These are phyloP conservation scores for Okapia johnstoni DNA, from an alignment of 2,113 vertebrate genomes.

Conservation along the genomic window DNA sequence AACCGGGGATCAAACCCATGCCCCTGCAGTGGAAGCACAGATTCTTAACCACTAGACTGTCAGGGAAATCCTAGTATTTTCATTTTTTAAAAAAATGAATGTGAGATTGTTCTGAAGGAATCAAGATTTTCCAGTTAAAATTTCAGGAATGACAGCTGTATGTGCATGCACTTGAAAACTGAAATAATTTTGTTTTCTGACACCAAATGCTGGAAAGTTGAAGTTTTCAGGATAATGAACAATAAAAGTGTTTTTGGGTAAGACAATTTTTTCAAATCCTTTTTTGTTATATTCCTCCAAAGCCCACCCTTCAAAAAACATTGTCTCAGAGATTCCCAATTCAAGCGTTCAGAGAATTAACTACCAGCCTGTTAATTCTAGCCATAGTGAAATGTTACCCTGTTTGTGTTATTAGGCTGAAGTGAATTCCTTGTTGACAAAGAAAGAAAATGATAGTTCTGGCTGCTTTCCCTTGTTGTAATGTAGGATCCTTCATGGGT, in stretches of 20 bases:
- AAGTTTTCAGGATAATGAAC: slow-evolving; percentile 13
- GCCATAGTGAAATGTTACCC: neutral
- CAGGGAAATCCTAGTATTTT: neutral
- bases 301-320: neutral
- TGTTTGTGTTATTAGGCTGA: slow-evolving; percentile 46
- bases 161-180: slow-evolving; percentile 49
- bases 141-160: neutral
- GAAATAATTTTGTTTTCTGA: slow-evolving; percentile 64
- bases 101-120: slow-evolving; percentile 20
- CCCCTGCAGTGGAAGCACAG: neutral
- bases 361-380: neutral
- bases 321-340: neutral
- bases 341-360: slow-evolving; percentile 39
- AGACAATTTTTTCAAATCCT: neutral
- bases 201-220: neutral
- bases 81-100: slow-evolving; percentile 40
- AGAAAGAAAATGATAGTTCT: neutral
- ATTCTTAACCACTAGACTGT: neutral
- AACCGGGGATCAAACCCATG: neutral
- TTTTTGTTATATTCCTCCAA: neutral
- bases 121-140: slow-evolving; percentile 17
- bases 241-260: neutral
- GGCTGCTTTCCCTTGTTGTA: neutral
- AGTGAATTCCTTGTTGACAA: slow-evolving; percentile 41
- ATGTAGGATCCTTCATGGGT: neutral